phyloP scores from a whole-genome alignment of 2,888 invertebrate genomes.

The Cantharis nigra region DNA sequence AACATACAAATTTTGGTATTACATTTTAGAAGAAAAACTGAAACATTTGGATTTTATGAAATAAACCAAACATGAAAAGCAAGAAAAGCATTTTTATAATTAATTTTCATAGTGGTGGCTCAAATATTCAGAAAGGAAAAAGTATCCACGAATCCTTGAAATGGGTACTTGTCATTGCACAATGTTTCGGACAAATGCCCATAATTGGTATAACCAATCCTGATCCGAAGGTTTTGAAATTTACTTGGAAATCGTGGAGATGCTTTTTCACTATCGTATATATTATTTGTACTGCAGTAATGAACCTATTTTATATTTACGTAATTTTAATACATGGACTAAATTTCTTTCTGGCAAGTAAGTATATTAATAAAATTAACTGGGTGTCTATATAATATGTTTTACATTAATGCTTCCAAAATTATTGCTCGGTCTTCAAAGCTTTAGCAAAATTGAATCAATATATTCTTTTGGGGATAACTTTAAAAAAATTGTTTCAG shows the following conservation, averaged over 20 bases:
- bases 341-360: constrained; percentile 4
- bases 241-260: constrained; percentile 27
- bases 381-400: too few species aligned
- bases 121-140: not conserved
- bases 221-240: constrained; percentile 11
- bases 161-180: constrained; percentile 29
- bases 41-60: not conserved
- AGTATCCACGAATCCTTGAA: constrained; percentile 14
- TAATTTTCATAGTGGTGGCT: not conserved
- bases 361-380: not conserved
- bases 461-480: too few species aligned
- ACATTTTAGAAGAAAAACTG: not conserved
- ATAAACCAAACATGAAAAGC: not conserved
- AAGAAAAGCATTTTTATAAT: not conserved
- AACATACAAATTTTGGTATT: not conserved
- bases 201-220: constrained; percentile 20
- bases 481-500: too few species aligned
- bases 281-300: not conserved
- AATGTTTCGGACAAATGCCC: constrained; percentile 32
- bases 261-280: constrained; percentile 5
- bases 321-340: not conserved
- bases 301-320: not conserved
- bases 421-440: too few species aligned
- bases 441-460: too few species aligned
- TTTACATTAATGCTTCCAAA: too few species aligned